Evolutionary conservation across 2,797 vertebrate species (phyloP).

Genomic region (Hydrophis major): DNA sequence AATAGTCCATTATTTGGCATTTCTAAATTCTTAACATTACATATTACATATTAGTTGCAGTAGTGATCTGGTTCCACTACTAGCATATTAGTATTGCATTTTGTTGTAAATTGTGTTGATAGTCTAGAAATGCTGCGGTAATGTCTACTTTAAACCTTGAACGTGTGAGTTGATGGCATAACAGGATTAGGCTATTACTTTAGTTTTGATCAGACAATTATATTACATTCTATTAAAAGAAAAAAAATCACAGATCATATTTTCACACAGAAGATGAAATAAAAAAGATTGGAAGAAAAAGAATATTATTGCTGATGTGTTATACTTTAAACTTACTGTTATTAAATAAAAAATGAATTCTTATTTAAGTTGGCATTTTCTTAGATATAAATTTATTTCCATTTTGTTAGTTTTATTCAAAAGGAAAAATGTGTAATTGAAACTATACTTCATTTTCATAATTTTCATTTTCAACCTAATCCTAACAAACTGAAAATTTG

Average conservation of each 20-base stretch:
- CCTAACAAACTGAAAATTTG: neutral
- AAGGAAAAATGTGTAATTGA: neutral
- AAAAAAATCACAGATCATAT: neutral
- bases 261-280: constrained; percentile 23
- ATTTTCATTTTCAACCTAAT: neutral
- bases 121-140: neutral
- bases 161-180: neutral
- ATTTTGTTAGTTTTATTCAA: neutral
- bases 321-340: neutral
- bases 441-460: constrained; percentile 1
- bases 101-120: neutral
- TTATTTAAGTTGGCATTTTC: neutral
- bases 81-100: neutral
- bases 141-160: neutral
- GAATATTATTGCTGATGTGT: neutral
- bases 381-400: neutral
- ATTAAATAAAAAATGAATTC: neutral
- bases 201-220: neutral
- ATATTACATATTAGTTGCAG: neutral
- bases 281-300: neutral
- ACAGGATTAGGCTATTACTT: neutral
- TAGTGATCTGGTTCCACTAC: neutral
- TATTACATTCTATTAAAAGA: neutral
- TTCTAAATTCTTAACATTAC: constrained; percentile 20
- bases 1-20: constrained; percentile 3